These are phyloP conservation scores for Ispidina lecontei DNA, from an alignment of 2,797 vertebrate species.

Conservation along the genomic window DNA sequence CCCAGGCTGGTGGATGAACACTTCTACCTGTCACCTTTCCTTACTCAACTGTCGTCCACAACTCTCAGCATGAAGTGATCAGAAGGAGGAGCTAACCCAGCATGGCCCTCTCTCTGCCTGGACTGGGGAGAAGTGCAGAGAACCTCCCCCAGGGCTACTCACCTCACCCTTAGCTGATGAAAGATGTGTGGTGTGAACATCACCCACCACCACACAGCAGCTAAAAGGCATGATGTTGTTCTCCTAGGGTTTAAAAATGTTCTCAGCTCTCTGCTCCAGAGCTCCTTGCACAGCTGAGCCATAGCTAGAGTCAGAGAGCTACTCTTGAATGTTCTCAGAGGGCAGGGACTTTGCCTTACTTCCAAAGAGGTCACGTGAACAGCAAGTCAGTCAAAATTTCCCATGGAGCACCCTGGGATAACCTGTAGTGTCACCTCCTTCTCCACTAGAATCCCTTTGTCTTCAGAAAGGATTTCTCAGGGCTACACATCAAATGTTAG, in stretches of 20 bases:
- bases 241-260: neutral
- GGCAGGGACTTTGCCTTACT: neutral
- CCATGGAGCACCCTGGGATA: neutral
- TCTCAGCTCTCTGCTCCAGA: neutral
- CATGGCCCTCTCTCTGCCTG: neutral
- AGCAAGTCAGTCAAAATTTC: neutral
- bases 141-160: neutral
- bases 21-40: neutral
- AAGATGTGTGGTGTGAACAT: neutral
- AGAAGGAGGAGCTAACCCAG: neutral
- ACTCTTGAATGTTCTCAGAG: neutral
- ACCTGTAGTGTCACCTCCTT: neutral
- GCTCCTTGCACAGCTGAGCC: neutral
- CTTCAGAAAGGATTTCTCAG: neutral
- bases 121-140: neutral
- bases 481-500: neutral
- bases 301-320: neutral
- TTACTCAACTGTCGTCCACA: neutral
- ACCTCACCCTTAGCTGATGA: neutral
- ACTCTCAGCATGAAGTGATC: neutral
- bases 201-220: accelerated
- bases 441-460: neutral
- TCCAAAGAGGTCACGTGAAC: neutral
- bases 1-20: neutral
- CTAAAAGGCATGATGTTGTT: neutral